Conservation (phyloP, 2,888 invertebrate genomes). For the Frankliniella fusca region DNA sequence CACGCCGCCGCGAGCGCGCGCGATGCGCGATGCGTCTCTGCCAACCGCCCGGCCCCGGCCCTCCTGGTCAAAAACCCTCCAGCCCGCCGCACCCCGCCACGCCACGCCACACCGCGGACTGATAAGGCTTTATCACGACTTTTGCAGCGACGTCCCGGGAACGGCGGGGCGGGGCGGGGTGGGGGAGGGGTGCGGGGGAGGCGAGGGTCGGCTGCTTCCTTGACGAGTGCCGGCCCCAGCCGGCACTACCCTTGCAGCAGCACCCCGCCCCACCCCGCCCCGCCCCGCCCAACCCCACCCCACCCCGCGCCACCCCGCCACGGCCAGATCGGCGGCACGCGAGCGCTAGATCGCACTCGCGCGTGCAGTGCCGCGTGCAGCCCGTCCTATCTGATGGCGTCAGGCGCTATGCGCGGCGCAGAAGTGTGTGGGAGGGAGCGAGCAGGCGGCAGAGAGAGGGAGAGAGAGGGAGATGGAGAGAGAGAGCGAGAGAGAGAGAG, state of each 20-base stretch:
- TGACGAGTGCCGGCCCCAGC: not conserved
- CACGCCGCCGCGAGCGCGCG: too few relatives aligned
- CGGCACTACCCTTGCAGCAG: not conserved
- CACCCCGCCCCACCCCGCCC: not conserved
- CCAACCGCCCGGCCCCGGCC: not conserved
- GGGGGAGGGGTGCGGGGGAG: not conserved
- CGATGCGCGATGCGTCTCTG: too few relatives aligned
- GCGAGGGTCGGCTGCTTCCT: not conserved
- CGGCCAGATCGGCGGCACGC: conserved; percentile 10
- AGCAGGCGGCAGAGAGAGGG: not conserved
- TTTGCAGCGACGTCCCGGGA: not conserved
- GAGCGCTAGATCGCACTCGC: not conserved
- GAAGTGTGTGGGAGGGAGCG: not conserved
- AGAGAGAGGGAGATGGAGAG: too few relatives aligned
- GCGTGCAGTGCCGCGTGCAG: not conserved
- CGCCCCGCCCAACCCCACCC: not conserved
- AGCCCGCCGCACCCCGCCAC: not conserved
- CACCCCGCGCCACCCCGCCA: not conserved
- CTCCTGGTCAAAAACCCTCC: not conserved
- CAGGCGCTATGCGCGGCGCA: not conserved
- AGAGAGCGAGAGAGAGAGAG: too few relatives aligned
- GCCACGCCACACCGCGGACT: not conserved
- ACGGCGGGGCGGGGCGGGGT: not conserved
- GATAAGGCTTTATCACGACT: not conserved
- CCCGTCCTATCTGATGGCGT: not conserved